Evolutionary conservation across 2,888 invertebrate genomes (phyloP).

Genomic region (Lithophane leautieri): DNA sequence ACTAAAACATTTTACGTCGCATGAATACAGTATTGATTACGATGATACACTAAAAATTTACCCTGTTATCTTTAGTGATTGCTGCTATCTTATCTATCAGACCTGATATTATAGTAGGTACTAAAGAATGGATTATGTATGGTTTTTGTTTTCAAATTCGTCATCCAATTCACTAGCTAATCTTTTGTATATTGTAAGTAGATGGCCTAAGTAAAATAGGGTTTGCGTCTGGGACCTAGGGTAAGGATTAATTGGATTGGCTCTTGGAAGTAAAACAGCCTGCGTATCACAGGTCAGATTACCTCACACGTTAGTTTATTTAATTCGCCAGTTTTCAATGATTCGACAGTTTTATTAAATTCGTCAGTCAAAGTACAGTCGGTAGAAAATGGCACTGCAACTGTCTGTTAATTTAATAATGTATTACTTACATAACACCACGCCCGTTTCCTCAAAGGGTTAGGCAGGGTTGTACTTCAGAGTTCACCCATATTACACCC

Average conservation of each 20-base stretch:
- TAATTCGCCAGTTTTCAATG: not conserved
- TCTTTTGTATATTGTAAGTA: constrained; percentile 17
- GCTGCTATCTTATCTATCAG: constrained; percentile 79
- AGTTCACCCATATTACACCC: not conserved
- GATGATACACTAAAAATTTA: constrained; percentile 65
- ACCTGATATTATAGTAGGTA: constrained; percentile 68
- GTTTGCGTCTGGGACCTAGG: not conserved
- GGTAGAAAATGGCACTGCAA: not conserved
- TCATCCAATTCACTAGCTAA: constrained; percentile 10
- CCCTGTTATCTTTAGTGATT: constrained; percentile 71
- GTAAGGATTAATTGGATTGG: not conserved
- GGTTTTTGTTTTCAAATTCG: constrained; percentile 38
- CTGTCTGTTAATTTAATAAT: not conserved
- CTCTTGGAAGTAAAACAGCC: too few species aligned
- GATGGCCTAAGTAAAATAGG: not conserved
- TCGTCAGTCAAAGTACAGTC: not conserved
- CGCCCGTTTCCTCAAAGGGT: too few species aligned
- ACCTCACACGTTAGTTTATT: not conserved
- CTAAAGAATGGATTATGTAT: constrained; percentile 48
- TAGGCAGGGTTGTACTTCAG: not conserved
- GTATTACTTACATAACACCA: not conserved
- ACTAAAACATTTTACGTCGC: constrained; percentile 48
- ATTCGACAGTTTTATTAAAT: not conserved
- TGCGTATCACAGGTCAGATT: not conserved
- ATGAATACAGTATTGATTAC: constrained; percentile 71